Evolutionary conservation across 1,140 invertebrate species (phyloP).

Genomic region (Musca domestica): DNA sequence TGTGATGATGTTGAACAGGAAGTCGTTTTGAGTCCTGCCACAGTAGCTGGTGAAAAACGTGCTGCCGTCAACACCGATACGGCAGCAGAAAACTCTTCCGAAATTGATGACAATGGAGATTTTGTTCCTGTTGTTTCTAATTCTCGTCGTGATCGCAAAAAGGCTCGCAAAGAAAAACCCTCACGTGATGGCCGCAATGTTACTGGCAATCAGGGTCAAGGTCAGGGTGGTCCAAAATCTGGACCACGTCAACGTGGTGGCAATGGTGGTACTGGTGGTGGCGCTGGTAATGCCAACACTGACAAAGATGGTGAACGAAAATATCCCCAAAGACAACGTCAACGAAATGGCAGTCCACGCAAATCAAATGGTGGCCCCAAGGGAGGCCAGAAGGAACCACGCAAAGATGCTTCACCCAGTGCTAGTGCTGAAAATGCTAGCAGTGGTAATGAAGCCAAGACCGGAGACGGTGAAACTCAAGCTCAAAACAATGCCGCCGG

Average conservation of each 20-base stretch:
- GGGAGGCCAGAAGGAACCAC: constrained; percentile 36
- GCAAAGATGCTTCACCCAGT: constrained; percentile 48
- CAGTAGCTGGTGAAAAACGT: constrained; percentile 43
- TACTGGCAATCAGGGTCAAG: constrained; percentile 3
- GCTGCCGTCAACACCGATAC: constrained; percentile 44
- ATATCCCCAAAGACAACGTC: constrained; percentile 29
- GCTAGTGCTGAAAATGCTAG: constrained; percentile 43
- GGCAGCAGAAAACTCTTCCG: constrained; percentile 51
- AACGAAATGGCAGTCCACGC: constrained; percentile 43
- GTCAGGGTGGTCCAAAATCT: neutral
- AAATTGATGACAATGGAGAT: constrained; percentile 55
- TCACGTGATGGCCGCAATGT: constrained; percentile 36
- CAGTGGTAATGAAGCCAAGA: constrained; percentile 43
- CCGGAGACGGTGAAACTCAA: constrained; percentile 36
- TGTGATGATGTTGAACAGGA: constrained; percentile 46
- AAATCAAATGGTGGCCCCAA: constrained; percentile 31
- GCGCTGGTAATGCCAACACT: constrained; percentile 15
- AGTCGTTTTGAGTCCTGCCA: constrained; percentile 26
- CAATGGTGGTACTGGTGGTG: constrained; percentile 25
- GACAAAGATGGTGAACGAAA: constrained; percentile 35
- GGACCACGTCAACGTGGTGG: constrained; percentile 19
- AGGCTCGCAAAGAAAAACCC: constrained; percentile 49
- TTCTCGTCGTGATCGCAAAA: constrained; percentile 56
- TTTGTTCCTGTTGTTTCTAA: constrained; percentile 57
- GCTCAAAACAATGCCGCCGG: constrained; percentile 23